A percentile compares a stretch with the other conserved stretches of the same genome.
These are phyloP conservation scores for Schrankia costaestrigalis DNA, from an alignment of 2,888 invertebrate genomes.

Conservation along the genomic window DNA sequence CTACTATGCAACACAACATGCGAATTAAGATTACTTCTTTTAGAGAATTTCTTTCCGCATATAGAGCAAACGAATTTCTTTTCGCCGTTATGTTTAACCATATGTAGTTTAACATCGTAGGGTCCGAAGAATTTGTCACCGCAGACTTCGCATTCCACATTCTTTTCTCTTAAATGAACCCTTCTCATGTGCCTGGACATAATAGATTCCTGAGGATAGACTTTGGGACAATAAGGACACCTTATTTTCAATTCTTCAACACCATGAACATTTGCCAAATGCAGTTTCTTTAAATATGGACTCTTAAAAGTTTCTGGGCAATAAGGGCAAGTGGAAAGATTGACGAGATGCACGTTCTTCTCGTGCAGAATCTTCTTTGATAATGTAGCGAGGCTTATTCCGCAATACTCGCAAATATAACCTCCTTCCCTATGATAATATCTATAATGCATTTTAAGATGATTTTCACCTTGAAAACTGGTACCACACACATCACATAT, in stretches of 20 bases:
- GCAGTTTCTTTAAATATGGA: slow-evolving; percentile 66
- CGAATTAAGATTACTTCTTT: slow-evolving; percentile 80
- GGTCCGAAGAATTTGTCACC: slow-evolving; percentile 69
- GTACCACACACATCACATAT: slow-evolving; percentile 73
- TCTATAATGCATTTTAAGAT: slow-evolving; percentile 70
- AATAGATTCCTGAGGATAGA: slow-evolving; percentile 77
- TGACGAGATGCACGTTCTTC: slow-evolving; percentile 65
- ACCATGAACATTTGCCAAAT: slow-evolving; percentile 66
- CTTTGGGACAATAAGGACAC: slow-evolving; percentile 71
- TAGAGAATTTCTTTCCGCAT: slow-evolving; percentile 81
- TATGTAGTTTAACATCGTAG: slow-evolving; percentile 72
- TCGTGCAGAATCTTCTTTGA: slow-evolving; percentile 72
- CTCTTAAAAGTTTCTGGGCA: slow-evolving; percentile 72
- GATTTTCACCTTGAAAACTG: slow-evolving; percentile 73
- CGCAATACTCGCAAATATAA: slow-evolving; percentile 69
- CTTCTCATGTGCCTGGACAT: slow-evolving; percentile 82
- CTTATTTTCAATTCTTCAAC: slow-evolving; percentile 71
- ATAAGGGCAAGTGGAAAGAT: slow-evolving; percentile 60
- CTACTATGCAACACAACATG: slow-evolving; percentile 81
- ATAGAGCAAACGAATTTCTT: slow-evolving; percentile 79
- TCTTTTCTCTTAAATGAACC: slow-evolving; percentile 75
- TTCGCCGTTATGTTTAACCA: slow-evolving; percentile 77
- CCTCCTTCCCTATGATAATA: slow-evolving; percentile 72
- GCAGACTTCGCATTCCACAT: slow-evolving; percentile 69
- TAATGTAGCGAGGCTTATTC: slow-evolving; percentile 65